phyloP scores from a whole-genome alignment of 2,888 invertebrate species.

The Pachycephus smyrnensis region DNA sequence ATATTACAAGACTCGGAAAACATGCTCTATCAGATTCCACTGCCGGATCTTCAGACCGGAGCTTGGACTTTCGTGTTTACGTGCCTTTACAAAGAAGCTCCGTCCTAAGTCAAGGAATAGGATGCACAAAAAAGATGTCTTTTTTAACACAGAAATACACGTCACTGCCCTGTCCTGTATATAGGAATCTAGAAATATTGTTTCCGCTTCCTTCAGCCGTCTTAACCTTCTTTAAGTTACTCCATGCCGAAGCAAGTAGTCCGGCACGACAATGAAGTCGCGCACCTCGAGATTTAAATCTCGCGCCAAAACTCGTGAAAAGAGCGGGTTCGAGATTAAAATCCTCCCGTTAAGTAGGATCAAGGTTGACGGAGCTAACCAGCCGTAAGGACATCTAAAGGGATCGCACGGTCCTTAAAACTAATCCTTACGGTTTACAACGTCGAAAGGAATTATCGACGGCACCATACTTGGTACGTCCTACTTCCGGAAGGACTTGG shows the following conservation, averaged over 20 bases:
- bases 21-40: background rate
- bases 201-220: background rate
- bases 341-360: constrained; percentile 48
- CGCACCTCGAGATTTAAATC: constrained; percentile 6
- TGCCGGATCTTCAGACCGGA: background rate
- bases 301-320: constrained; percentile 19
- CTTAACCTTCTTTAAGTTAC: background rate
- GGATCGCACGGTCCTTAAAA: constrained; percentile 39
- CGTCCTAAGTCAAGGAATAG: background rate
- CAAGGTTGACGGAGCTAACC: constrained; percentile 55
- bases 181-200: background rate
- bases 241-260: background rate
- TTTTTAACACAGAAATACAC: constrained; percentile 14
- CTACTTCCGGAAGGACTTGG: background rate
- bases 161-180: background rate
- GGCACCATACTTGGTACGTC: background rate
- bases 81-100: background rate
- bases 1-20: constrained; percentile 30
- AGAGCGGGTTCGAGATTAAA: constrained; percentile 37
- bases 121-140: constrained; percentile 24
- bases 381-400: constrained; percentile 47
- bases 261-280: background rate
- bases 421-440: constrained; percentile 38
- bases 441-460: background rate
- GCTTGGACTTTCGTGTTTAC: background rate